Base-by-base conservation (phyloP, 2,888 invertebrate species). In the Tinea trinotella region DNA sequence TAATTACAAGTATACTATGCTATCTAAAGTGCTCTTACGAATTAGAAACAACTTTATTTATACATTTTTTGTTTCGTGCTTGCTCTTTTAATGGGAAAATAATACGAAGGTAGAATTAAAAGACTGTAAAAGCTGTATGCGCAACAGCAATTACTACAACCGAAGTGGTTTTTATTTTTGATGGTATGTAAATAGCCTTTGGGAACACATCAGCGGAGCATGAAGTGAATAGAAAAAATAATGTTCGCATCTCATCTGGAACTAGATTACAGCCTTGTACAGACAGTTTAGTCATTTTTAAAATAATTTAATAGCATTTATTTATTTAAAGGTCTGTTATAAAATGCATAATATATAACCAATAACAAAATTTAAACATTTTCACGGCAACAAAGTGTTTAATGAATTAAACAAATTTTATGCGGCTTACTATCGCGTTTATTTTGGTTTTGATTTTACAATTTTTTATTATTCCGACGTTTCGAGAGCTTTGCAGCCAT, bases 161-260 rank as follows among this genome's bases (percentile, higher is more conserved):
- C 24, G 22, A 24, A 24, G 50, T 50, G 13, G 24, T 13, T 50
- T 50, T 50, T 50, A 50, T 50, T 50, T 46, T 50, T 50, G 50
- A 50, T 50, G 50, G n/a, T 50, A 24, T 50, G 50, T 50, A 50
- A 50, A 50, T 50, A 50, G 50, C 50, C 50, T 50, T 50, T 24
- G 50, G 48, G 50, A 15, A 50, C 13, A 9, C 13, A 50, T 50
- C 50, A 50, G 12, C 46, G 40, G 7, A 20, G 48, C 17, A 48
- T 20, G 18, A 20, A 48, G 48, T 48, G 48, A 48, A 48, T 18
- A 48, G 48, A 48, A 48, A 48, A 40, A 40, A 17, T 40, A 2
- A 48, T 48, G 17, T 48, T 48, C n/a, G 9, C 17, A 18, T 19
- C 18, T 48, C 48, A 20, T 48, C 48, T 40, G 20, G 2, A 48